Conservation (phyloP, 2,797 vertebrate species). For the Coendou prehensilis region DNA sequence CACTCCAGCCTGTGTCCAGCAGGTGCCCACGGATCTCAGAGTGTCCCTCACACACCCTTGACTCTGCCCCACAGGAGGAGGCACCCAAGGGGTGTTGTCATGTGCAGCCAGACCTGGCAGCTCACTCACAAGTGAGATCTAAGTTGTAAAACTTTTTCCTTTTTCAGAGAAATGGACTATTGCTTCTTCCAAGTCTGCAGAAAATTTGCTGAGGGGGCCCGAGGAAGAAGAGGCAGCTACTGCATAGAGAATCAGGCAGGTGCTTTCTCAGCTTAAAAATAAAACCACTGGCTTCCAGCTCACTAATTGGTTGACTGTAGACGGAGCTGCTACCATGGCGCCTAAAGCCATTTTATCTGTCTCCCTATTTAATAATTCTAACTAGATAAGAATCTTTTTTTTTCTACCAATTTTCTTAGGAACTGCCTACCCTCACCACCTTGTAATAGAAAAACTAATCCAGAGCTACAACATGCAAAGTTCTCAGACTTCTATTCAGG, state of each 20-base stretch:
- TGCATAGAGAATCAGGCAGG: not conserved
- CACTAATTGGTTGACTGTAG: fast-evolving
- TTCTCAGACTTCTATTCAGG: not conserved
- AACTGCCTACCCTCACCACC: not conserved
- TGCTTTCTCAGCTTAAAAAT: not conserved
- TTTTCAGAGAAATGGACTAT: not conserved
- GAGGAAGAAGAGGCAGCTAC: not conserved
- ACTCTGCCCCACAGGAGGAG: too few species aligned
- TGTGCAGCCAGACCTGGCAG: not conserved
- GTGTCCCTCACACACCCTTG: not conserved
- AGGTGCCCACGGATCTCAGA: fast-evolving
- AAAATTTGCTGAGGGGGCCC: not conserved
- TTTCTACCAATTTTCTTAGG: not conserved
- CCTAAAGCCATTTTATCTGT: not conserved
- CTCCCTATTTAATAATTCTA: not conserved
- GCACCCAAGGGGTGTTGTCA: fast-evolving
- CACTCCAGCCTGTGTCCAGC: not conserved
- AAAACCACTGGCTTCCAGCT: not conserved
- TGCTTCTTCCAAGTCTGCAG: fast-evolving
- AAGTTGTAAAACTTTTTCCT: not conserved
- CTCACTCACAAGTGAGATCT: fast-evolving
- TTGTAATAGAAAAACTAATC: not conserved
- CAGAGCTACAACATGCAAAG: too few species aligned
- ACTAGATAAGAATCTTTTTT: not conserved
- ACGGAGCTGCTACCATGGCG: fast-evolving